phyloP scores from a whole-genome alignment of 1,140 invertebrate species.

The Saccostrea echinata region DNA sequence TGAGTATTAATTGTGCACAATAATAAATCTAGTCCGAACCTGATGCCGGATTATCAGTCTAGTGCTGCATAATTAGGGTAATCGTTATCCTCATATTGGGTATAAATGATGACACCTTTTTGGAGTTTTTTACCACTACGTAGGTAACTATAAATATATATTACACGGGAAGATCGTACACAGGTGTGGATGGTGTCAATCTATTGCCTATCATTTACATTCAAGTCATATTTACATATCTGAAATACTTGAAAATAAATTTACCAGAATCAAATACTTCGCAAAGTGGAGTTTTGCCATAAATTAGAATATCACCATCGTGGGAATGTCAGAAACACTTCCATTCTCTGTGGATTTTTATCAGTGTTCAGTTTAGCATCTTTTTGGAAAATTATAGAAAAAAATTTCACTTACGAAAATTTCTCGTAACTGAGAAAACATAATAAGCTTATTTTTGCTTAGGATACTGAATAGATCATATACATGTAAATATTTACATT shows the following conservation, averaged over 20 bases:
- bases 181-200: conserved; percentile 3
- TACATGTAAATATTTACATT: too few species aligned
- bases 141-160: not conserved
- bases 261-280: not conserved
- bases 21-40: not conserved
- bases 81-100: not conserved
- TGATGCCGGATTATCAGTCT: not conserved
- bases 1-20: not conserved
- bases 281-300: not conserved
- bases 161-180: not conserved
- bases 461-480: too few species aligned
- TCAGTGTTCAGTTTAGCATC: too few species aligned
- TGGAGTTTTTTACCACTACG: not conserved
- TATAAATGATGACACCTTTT: not conserved
- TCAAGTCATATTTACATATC: conserved; percentile 17
- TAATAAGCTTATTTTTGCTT: too few species aligned
- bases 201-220: not conserved
- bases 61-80: not conserved
- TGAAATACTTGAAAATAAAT: conserved; percentile 26
- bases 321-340: too few species aligned
- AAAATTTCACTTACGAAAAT: too few species aligned
- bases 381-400: too few species aligned
- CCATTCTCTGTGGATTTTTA: too few species aligned
- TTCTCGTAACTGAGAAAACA: too few species aligned
- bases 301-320: not conserved